phyloP scores from a whole-genome alignment of 2,797 vertebrate genomes.

The Mormyrops attenuatus region DNA sequence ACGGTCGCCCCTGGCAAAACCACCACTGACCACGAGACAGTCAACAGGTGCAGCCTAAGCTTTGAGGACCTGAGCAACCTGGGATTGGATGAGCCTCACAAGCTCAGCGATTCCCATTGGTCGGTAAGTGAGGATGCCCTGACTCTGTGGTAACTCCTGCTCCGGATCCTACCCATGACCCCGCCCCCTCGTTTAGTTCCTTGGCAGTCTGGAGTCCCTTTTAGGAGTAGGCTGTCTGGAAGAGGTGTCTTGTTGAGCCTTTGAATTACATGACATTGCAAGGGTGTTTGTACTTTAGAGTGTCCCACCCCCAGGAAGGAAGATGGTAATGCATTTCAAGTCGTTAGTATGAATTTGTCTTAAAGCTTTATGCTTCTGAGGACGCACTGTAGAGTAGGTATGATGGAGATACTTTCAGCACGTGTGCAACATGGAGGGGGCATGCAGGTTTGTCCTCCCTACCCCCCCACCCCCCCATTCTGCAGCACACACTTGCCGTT shows the following conservation, averaged over 20 bases:
- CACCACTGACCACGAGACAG: slow-evolving; percentile 22
- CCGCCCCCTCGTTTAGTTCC: neutral
- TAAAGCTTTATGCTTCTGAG: neutral
- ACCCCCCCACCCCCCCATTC: neutral
- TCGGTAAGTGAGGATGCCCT: slow-evolving; percentile 47
- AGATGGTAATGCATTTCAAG: neutral
- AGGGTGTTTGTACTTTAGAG: neutral
- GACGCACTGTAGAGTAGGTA: neutral
- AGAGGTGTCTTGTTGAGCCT: neutral
- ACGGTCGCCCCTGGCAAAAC: slow-evolving; percentile 29
- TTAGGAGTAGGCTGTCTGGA: neutral
- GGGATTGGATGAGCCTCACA: slow-evolving; percentile 79
- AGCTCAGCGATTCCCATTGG: slow-evolving; percentile 72
- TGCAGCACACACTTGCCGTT: slow-evolving; percentile 35
- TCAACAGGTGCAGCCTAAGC: slow-evolving; percentile 77
- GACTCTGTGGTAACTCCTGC: neutral
- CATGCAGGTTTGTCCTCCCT: neutral
- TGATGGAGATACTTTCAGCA: neutral
- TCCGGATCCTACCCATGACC: neutral
- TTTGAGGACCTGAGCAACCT: slow-evolving; percentile 88
- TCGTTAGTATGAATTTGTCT: neutral
- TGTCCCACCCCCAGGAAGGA: neutral
- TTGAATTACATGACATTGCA: neutral
- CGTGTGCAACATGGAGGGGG: neutral
- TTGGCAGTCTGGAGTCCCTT: neutral